These are phyloP conservation scores for Drosophila mimetica DNA, from an alignment of 2,888 invertebrate species.

Conservation along the genomic window DNA sequence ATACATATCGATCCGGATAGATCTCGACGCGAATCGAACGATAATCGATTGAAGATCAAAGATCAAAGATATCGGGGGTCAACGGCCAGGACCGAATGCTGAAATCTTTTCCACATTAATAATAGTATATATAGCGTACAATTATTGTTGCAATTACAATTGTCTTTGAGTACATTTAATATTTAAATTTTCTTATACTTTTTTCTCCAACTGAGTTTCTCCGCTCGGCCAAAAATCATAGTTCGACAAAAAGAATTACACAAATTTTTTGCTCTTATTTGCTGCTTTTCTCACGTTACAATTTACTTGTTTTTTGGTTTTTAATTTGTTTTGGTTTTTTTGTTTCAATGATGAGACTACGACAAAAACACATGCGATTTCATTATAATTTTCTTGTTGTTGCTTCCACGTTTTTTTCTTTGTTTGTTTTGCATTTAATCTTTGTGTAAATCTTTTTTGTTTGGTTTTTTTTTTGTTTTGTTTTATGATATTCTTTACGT, in stretches of 20 bases:
- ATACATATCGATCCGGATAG: constrained; percentile 10
- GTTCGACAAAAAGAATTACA: constrained; percentile 75
- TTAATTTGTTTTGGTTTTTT: constrained; percentile 35
- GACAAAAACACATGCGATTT: constrained; percentile 79
- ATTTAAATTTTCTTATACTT: constrained; percentile 69
- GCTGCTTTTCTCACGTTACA: constrained; percentile 32
- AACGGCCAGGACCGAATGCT: constrained; percentile 34
- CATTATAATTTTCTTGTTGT: constrained; percentile 63
- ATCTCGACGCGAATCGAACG: constrained; percentile 1
- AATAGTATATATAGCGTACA: constrained; percentile 83
- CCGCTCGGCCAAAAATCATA: constrained; percentile 64
- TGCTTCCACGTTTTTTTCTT: constrained; percentile 62
- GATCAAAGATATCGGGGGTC: constrained; percentile 6
- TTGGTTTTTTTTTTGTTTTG: constrained; percentile 64
- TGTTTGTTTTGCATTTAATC: constrained; percentile 64
- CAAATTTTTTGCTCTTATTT: constrained; percentile 51
- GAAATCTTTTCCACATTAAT: constrained; percentile 60
- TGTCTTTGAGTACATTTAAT: constrained; percentile 83
- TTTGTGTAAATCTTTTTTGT: constrained; percentile 77
- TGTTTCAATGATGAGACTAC: constrained; percentile 75
- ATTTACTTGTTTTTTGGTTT: constrained; percentile 32
- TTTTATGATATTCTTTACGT: constrained; percentile 70
- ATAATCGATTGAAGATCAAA: constrained; percentile 8
- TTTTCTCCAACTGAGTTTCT: constrained; percentile 50
- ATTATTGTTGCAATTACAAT: constrained; percentile 84